phyloP scores from a whole-genome alignment of 2,113 vertebrate species.

The Clarias magur region DNA sequence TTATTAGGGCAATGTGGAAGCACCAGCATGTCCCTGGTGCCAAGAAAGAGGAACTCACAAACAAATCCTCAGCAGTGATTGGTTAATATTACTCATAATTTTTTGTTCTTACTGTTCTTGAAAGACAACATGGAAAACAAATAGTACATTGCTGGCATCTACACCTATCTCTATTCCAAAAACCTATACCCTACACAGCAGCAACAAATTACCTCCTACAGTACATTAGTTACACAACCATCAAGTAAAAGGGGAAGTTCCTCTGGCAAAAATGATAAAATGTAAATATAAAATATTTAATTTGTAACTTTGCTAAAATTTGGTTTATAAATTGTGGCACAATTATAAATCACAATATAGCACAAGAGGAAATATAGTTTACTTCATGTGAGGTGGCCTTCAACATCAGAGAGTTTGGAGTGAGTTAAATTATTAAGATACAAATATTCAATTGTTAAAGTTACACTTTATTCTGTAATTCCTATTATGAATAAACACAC shows the following conservation, averaged over 20 bases:
- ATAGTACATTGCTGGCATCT: not conserved
- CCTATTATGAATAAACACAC: not conserved
- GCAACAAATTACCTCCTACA: not conserved
- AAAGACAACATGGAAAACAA: not conserved
- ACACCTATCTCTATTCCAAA: not conserved
- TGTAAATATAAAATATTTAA: not conserved
- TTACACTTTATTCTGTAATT: not conserved
- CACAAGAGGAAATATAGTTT: slow-evolving; percentile 61
- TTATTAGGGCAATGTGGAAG: too few relatives aligned
- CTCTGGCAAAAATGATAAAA: not conserved
- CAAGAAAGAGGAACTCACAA: too few relatives aligned
- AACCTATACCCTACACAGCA: not conserved
- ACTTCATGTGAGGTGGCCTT: slow-evolving; percentile 50
- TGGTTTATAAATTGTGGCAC: slow-evolving; percentile 11
- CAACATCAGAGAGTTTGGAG: slow-evolving; percentile 23
- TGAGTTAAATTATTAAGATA: slow-evolving; percentile 20
- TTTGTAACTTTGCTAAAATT: not conserved
- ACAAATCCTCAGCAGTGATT: not conserved
- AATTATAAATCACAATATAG: slow-evolving; percentile 45
- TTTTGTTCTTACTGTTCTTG: not conserved
- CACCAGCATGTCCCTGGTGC: too few relatives aligned
- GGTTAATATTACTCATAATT: not conserved
- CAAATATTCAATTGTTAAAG: not conserved
- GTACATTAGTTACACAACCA: not conserved
- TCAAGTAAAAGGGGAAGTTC: not conserved